Evolutionary conservation across 2,888 invertebrate species (phyloP).

Genomic region (Himalopsyche anomala): DNA sequence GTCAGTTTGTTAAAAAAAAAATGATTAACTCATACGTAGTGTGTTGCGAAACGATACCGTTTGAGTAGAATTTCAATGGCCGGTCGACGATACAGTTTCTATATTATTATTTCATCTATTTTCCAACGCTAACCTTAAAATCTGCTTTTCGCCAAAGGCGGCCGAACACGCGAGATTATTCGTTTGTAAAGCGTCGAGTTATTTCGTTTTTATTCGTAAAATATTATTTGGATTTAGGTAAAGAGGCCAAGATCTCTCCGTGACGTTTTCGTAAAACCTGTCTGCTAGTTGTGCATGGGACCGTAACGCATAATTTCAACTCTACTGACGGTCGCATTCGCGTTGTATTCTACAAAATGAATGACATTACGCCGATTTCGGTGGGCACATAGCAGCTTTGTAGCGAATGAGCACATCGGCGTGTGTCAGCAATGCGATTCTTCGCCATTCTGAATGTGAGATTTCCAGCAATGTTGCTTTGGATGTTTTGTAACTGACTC

Average conservation of each 20-base stretch:
- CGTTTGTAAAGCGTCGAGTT: constrained; percentile 44
- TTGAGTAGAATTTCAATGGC: neutral
- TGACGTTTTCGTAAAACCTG: constrained; percentile 66
- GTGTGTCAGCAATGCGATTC: constrained; percentile 24
- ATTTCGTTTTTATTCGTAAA: constrained; percentile 48
- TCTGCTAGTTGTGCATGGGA: constrained; percentile 63
- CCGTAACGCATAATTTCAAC: constrained; percentile 65
- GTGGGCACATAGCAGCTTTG: constrained; percentile 39
- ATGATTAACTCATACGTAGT: constrained; percentile 8
- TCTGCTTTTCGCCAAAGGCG: constrained; percentile 15
- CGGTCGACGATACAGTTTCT: constrained; percentile 9
- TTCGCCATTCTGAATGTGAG: constrained; percentile 50
- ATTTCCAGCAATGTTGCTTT: constrained; percentile 50
- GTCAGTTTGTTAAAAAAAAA: neutral
- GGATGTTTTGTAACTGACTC: neutral
- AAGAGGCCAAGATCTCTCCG: constrained; percentile 65
- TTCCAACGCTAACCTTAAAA: constrained; percentile 12
- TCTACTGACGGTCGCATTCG: constrained; percentile 52
- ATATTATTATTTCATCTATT: neutral
- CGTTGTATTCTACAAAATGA: constrained; percentile 52
- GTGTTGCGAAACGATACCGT: neutral
- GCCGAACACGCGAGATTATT: constrained; percentile 45
- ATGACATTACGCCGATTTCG: constrained; percentile 53
- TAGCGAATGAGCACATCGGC: constrained; percentile 36
- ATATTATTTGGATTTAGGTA: constrained; percentile 64